Base-by-base conservation (phyloP, 2,797 vertebrate species). In the Channallabes apus region DNA sequence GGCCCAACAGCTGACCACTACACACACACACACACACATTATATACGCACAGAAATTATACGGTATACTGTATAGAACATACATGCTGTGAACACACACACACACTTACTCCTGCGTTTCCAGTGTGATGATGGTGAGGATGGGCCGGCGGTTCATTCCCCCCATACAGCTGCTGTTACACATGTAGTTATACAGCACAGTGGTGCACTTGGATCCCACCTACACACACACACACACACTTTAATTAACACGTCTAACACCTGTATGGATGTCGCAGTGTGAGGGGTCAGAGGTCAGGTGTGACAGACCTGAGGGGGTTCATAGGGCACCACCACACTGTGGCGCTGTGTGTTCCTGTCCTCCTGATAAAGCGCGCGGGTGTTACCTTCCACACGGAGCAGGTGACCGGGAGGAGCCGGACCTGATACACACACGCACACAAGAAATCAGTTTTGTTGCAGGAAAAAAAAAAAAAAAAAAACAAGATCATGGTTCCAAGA, bases 101-200 rank as follows among this genome's bases (percentile, higher is more conserved):
- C 2, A 22, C 2, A 81, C 86, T 91, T 85, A 96, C 95, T 92
- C 87, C 0, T 88, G 85, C 0, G 91, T 90, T 86, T 96, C 95
- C 89, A 96, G 87, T 0, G 94, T 95, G 88, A 96, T 87, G 82
- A 96, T 95, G 51, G 94, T 93, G 35, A 95, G 88, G 83, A 96
- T 96, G 51, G 95, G 93, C 0, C 95, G 86, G 8, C 95, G 92
- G 83, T 95, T 95, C 95, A 95, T 96, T 20, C 95, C 95, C 0
- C 95, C 95, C 94, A 95, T 94, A 76, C 94, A 96, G 46, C 94
- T 95, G 46, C 95, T 96, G 85, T 95, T 95, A 80, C 95, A 96
- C 95, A 96, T 95, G 84, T 90, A 96, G 62, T 94, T 95, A 75
- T 93, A 94, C 41, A 95, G 91, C 5, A 95, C 82, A 0, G 94